Evolutionary conservation across 2,888 invertebrate species (phyloP), one percentile per base, ranked within the genome.

Genomic region (Empis stercorea): DNA sequence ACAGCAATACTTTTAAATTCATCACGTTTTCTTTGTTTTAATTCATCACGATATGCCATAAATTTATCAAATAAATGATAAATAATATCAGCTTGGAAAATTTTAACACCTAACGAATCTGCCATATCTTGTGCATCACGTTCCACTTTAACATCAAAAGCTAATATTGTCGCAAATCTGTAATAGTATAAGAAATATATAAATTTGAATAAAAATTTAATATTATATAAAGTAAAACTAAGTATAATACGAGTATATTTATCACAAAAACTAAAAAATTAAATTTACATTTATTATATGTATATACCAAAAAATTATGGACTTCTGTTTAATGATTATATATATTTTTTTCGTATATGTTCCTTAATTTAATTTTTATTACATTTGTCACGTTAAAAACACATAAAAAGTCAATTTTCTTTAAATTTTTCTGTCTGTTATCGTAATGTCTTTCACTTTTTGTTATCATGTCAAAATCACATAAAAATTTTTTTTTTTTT

Each of bases 61-160:
- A 99, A 99, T 68, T 88, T 87, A 71, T 99, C 99, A 72, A 97
- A 97, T 63, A 99, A 76, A 72, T 99, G 99, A 73, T 99, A 99
- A 64, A 99, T 99, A 66, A 99, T 99, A 73, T 99, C 96, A 9
- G 99, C 99, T 54, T 89, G 81, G 79, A 99, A 99, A 66, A 99
- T 92, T 72, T 86, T 89, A 46, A 96, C 93, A 48, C 91, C 91
- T 51, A 95, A 70, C 49, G 81, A 79, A 66, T 99, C 97, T 0
- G 99, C 99, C 69, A 97, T 72, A 62, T 96, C 95, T 72, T 99
- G 97, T 2, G 97, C 99, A 65, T 99, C 99, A 49, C 89, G 80
- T 66, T 99, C 99, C 47, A 97, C 81, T 74, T 94, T 95, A 16
- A 99, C 99, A 71, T 99, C 99, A 66, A 99, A 99, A n/a, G 99